A percentile compares a stretch with the other conserved stretches of the same genome.
Conservation (phyloP, 2,888 invertebrate species). For the Cerceris rybyensis region DNA sequence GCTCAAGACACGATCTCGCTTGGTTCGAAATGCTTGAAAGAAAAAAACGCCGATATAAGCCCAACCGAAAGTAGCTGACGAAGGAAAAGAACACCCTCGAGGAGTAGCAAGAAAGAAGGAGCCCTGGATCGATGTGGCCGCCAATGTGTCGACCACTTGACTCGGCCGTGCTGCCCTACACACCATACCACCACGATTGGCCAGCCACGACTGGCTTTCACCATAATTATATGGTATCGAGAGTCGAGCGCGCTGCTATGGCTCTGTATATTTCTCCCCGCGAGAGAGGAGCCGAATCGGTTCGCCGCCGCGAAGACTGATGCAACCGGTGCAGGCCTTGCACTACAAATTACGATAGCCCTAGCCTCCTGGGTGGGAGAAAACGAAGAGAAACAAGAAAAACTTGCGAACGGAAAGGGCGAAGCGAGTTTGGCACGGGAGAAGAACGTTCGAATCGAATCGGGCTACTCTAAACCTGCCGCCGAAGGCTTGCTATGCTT, state of each 20-base stretch:
- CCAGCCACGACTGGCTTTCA: slow-evolving; percentile 71
- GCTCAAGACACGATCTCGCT: too few relatives aligned
- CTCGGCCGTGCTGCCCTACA: slow-evolving; percentile 35
- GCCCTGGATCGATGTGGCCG: slow-evolving; percentile 43
- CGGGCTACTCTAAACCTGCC: slow-evolving; percentile 26
- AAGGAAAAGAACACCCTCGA: slow-evolving; percentile 39
- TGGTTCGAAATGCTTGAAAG: too few relatives aligned
- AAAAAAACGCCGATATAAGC: slow-evolving; percentile 22
- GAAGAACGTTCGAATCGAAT: slow-evolving; percentile 11
- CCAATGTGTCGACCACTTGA: slow-evolving; percentile 52
- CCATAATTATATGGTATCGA: slow-evolving; percentile 74
- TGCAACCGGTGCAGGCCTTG: slow-evolving; percentile 73
- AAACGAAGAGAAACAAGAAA: slow-evolving; percentile 16
- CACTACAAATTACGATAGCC: slow-evolving; percentile 69
- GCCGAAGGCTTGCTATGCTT: not conserved
- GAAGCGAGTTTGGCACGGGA: slow-evolving; percentile 31
- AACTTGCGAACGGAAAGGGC: slow-evolving; percentile 19
- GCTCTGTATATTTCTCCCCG: not conserved
- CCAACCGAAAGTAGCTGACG: slow-evolving; percentile 41
- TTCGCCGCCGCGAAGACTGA: slow-evolving; percentile 62
- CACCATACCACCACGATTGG: slow-evolving; percentile 26
- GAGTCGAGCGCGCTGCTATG: slow-evolving; percentile 24
- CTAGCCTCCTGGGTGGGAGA: slow-evolving; percentile 28
- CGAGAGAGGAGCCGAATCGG: slow-evolving; percentile 37
- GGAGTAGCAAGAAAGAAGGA: slow-evolving; percentile 22